phyloP scores from a whole-genome alignment of 2,797 vertebrate species.

The Paramormyrops hopkinsi region DNA sequence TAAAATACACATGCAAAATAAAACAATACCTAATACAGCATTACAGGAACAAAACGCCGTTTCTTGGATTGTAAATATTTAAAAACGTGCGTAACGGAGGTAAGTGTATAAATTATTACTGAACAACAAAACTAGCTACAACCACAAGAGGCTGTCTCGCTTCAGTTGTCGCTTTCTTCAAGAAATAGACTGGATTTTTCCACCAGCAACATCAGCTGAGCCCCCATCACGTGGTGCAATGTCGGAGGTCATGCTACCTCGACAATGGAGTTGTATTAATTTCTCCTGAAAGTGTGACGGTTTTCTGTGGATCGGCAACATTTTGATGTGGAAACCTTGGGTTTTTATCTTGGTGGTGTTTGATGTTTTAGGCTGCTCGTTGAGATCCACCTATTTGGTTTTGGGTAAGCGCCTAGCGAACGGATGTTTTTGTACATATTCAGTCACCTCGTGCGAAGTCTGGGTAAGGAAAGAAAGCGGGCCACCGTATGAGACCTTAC shows the following conservation, averaged over 20 bases:
- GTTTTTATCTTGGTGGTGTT: conserved; percentile 63
- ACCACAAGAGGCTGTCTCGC: neutral
- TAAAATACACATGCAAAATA: neutral
- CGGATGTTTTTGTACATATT: neutral
- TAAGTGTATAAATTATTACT: conserved; percentile 12
- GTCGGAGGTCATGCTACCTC: conserved; percentile 65
- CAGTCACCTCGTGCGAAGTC: neutral
- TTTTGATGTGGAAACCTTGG: conserved; percentile 55
- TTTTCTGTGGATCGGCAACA: conserved; percentile 62
- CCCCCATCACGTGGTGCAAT: conserved; percentile 74
- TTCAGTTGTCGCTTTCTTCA: neutral
- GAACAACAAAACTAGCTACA: conserved; percentile 5
- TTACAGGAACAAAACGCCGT: neutral
- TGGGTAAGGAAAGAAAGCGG: neutral
- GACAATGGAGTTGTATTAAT: conserved; percentile 91
- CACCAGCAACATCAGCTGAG: conserved; percentile 62
- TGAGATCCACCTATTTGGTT: neutral
- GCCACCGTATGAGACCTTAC: neutral
- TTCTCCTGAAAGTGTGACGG: conserved; percentile 70
- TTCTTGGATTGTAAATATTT: neutral
- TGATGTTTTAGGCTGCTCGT: neutral
- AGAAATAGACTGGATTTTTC: conserved; percentile 7
- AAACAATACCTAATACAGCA: neutral
- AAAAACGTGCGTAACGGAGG: neutral
- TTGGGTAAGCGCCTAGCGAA: neutral